Percentiles rank a stretch among this genome's conserved stretches.
Conservation (phyloP, 2,888 invertebrate genomes). For the Sinodicranocentrus sp. region DNA sequence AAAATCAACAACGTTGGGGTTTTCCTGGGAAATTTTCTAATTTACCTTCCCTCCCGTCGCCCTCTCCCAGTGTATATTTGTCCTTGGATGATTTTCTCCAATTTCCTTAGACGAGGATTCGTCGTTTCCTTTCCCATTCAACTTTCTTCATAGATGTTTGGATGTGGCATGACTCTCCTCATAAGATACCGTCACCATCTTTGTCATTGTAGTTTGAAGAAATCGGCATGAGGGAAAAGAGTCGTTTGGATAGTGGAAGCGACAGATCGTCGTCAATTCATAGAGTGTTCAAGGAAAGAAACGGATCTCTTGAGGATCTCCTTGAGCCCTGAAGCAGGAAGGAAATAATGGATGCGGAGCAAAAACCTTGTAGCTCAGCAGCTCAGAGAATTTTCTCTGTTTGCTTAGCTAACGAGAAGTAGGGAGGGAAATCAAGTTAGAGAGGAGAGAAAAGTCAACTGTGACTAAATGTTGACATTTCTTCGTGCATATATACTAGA, state of each 20-base stretch:
- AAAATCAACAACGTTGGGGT: too few species aligned
- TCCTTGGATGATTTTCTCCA: too few species aligned
- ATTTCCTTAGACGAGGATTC: too few species aligned
- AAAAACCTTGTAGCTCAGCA: conserved; percentile 62
- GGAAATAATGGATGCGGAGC: conserved; percentile 66
- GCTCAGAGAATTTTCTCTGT: conserved; percentile 72
- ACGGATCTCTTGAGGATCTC: conserved; percentile 69
- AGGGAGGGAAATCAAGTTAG: conserved; percentile 77
- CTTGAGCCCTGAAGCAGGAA: conserved; percentile 74
- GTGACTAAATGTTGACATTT: conserved; percentile 77
- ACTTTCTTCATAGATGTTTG: too few species aligned
- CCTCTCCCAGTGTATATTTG: too few species aligned
- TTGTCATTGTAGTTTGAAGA: too few species aligned
- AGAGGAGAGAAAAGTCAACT: conserved; percentile 76
- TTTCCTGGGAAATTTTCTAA: too few species aligned
- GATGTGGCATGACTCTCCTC: too few species aligned
- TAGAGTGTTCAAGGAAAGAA: conserved; percentile 24
- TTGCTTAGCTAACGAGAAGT: conserved; percentile 77
- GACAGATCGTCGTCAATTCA: conserved; percentile 40
- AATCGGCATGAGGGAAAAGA: not conserved
- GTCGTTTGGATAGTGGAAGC: not conserved
- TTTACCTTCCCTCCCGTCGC: too few species aligned
- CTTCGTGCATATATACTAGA: conserved; percentile 61
- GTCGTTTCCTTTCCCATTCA: too few species aligned
- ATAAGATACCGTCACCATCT: too few species aligned